These are phyloP conservation scores for Chaetodon trifascialis DNA, from an alignment of 2,113 vertebrate species.

Conservation along the genomic window DNA sequence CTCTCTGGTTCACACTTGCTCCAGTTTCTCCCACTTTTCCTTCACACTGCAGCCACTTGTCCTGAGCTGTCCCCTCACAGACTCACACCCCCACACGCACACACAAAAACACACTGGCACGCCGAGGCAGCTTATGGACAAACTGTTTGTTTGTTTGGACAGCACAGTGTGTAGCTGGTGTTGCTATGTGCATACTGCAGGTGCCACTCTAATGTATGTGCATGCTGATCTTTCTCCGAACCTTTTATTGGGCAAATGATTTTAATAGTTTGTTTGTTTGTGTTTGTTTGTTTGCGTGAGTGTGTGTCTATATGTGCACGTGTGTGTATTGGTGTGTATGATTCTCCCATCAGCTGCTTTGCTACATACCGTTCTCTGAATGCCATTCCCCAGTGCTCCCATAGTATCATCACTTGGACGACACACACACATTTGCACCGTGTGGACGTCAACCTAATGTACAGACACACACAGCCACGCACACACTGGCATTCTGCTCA, in stretches of 20 bases:
- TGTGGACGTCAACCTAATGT: slow-evolving; percentile 40
- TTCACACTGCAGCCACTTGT: slow-evolving; percentile 59
- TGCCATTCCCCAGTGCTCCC: slow-evolving; percentile 62
- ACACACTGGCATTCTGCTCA: slow-evolving; percentile 74
- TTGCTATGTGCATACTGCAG: slow-evolving; percentile 30
- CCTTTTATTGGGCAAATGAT: slow-evolving; percentile 56
- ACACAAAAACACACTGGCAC: neutral
- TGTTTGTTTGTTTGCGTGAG: slow-evolving; percentile 15
- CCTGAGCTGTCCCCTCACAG: slow-evolving; percentile 23
- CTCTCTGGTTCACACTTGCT: slow-evolving; percentile 80
- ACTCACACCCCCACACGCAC: slow-evolving; percentile 7
- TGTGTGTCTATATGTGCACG: no score
- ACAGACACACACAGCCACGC: slow-evolving; percentile 36
- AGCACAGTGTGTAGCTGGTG: slow-evolving; percentile 22
- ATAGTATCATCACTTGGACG: slow-evolving; percentile 63
- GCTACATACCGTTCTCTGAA: slow-evolving; percentile 64
- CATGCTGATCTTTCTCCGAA: slow-evolving; percentile 17
- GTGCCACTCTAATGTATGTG: slow-evolving; percentile 17
- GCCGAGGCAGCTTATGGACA: slow-evolving; percentile 18
- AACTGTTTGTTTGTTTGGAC: slow-evolving; percentile 36
- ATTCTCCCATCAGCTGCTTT: slow-evolving; percentile 71
- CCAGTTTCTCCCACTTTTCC: slow-evolving; percentile 81
- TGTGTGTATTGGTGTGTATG: slow-evolving; percentile 36
- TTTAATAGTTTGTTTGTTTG: slow-evolving; percentile 50
- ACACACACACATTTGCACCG: slow-evolving; percentile 51